Conservation (phyloP, 2,113 vertebrate species). For the Xenopus laevis region DNA sequence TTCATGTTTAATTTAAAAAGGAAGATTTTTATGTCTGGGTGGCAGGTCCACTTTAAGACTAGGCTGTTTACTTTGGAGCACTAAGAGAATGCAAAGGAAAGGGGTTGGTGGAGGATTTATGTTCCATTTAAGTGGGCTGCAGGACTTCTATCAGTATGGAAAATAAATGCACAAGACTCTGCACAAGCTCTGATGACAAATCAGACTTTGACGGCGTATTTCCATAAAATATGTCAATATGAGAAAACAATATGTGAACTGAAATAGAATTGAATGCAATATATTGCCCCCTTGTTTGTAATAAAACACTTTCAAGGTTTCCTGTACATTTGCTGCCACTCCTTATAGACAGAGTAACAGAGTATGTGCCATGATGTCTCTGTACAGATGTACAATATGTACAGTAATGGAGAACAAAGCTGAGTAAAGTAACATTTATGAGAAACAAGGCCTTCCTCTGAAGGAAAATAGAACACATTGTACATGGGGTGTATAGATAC, state of each 20-base stretch:
- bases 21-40: too few species aligned
- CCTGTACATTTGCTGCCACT: constrained; percentile 82
- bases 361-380: constrained; percentile 71
- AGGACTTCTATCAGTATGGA: too few species aligned
- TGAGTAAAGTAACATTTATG: constrained; percentile 68
- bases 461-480: constrained; percentile 57
- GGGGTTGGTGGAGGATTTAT: too few species aligned
- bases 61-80: too few species aligned
- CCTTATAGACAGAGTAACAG: constrained; percentile 61
- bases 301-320: constrained; percentile 83
- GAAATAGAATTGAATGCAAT: constrained; percentile 67
- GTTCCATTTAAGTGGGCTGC: too few species aligned
- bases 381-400: constrained; percentile 96
- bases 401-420: constrained; percentile 66
- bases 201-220: constrained; percentile 62
- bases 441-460: constrained; percentile 73
- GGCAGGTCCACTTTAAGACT: too few species aligned
- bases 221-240: constrained; percentile 64
- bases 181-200: not conserved
- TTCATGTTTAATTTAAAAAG: too few species aligned
- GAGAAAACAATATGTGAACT: constrained; percentile 62
- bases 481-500: constrained; percentile 40
- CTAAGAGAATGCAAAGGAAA: too few species aligned
- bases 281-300: constrained; percentile 74
- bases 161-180: too few species aligned